Evolutionary conservation across 37 sponge, comb jelly and placozoan genomes (phyloP).

Genomic region (Corticium candelabrum): DNA sequence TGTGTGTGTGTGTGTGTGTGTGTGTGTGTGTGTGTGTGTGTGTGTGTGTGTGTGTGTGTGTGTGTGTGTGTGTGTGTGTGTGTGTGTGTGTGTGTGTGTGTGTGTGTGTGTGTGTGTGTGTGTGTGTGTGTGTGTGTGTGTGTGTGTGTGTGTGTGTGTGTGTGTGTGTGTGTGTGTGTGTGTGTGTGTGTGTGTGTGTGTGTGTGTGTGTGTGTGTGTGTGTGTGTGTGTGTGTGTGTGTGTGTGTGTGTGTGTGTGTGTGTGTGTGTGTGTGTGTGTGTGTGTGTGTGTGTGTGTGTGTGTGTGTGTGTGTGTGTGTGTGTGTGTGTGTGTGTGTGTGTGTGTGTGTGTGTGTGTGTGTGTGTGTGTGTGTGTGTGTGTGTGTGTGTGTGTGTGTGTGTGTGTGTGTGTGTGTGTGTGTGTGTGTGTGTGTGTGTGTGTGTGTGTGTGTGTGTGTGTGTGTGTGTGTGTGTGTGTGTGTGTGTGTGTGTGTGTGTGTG

Average conservation of each 20-base stretch:
- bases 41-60: slow-evolving; percentile 5
- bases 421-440: slow-evolving; percentile 5
- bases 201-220: slow-evolving; percentile 5
- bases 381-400: slow-evolving; percentile 5
- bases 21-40: slow-evolving; percentile 5
- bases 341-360: slow-evolving; percentile 5
- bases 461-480: slow-evolving; percentile 5
- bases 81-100: slow-evolving; percentile 5
- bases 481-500: slow-evolving; percentile 5
- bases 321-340: slow-evolving; percentile 5
- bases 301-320: slow-evolving; percentile 5
- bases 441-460: slow-evolving; percentile 5
- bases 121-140: slow-evolving; percentile 5
- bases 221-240: slow-evolving; percentile 5
- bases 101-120: slow-evolving; percentile 5
- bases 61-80: slow-evolving; percentile 5
- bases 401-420: slow-evolving; percentile 5
- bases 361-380: slow-evolving; percentile 5
- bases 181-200: slow-evolving; percentile 5
- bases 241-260: slow-evolving; percentile 5
- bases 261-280: slow-evolving; percentile 5
- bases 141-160: slow-evolving; percentile 5
- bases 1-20: slow-evolving; percentile 5
- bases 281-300: slow-evolving; percentile 5
- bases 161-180: slow-evolving; percentile 5